Evolutionary conservation across 2,113 vertebrate species (phyloP), one percentile per base, ranked within the genome.

Genomic region (Uria lomvia): DNA sequence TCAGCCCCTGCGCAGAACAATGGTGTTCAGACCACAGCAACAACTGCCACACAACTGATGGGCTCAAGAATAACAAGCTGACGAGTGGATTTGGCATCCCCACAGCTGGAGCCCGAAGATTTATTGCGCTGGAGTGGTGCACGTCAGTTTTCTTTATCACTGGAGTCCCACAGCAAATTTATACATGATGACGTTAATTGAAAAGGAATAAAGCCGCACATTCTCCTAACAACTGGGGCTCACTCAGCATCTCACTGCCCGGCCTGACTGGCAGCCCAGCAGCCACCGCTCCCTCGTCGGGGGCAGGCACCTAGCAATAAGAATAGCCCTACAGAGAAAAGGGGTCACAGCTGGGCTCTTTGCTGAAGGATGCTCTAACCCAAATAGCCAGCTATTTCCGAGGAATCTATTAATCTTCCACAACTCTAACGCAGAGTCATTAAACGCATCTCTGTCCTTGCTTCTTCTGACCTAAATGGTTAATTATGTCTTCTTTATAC

Each of bases 121-220:
- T 78, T 53, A 95, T 91, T 71, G 76, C 15, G 0, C 88, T 82
- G 91, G 76, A 91, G 89, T 27, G 70, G 12, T 29, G 52, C 65
- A 68, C 0, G 8, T 87, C 91, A 91, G 26, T 53, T 78, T 65
- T 78, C 91, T 87, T 75, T 85, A n/a, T 72, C 94, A 30, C 70
- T 89, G 88, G 76, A 84, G 66, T 43, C 92, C 91, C 65, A 24
- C 58, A 82, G 95, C 88, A 94, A 91, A 91, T 94, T 94, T 72
- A 75, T 8, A 68, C 52, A 12, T 1, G 34, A 70, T 88, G 88
- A 91, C 19, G 11, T 76, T 94, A 45, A 95, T 66, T 65, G 90
- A 1, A 47, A 72, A 84, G 76, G 83, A 92, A 92, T 88, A 96
- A 94, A 92, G 93, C 40, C 32, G 23, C n/a, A 17, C 84, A 91